A percentile compares a stretch with the other conserved stretches of the same genome.
These are phyloP conservation scores for Drosophila recens DNA, from an alignment of 2,888 invertebrate species.

Conservation along the genomic window DNA sequence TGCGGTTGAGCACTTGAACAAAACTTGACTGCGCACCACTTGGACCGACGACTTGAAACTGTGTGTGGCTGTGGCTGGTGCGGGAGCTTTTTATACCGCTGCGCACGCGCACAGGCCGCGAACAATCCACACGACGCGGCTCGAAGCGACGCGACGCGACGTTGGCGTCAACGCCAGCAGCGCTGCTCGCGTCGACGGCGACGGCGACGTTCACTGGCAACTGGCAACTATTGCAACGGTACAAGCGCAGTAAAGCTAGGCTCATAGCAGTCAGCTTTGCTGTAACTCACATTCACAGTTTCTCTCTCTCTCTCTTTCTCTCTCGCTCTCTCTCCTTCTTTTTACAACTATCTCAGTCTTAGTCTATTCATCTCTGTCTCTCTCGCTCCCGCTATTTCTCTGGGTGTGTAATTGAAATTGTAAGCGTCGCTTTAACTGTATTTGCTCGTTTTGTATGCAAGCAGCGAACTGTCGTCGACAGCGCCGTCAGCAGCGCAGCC, in stretches of 20 bases:
- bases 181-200: neutral
- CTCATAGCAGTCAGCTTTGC: constrained; percentile 75
- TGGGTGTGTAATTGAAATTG: constrained; percentile 53
- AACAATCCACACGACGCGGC: constrained; percentile 69
- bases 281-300: constrained; percentile 16
- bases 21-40: constrained; percentile 83
- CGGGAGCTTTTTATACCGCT: constrained; percentile 86
- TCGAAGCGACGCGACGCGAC: constrained; percentile 34
- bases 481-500: constrained; percentile 38
- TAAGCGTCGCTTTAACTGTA: constrained; percentile 54
- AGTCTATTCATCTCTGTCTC: constrained; percentile 21
- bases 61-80: constrained; percentile 85
- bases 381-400: constrained; percentile 17
- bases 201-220: constrained; percentile 34
- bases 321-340: neutral
- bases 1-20: constrained; percentile 67
- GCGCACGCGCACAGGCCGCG: constrained; percentile 82
- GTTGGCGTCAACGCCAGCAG: constrained; percentile 33
- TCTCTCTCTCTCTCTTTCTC: constrained; percentile 18
- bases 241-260: constrained; percentile 35
- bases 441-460: constrained; percentile 70
- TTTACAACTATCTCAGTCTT: constrained; percentile 23
- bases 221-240: constrained; percentile 62
- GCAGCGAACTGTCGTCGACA: constrained; percentile 45
- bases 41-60: constrained; percentile 85